A percentile compares a stretch with the other conserved stretches of the same genome.
Evolutionary conservation across 1,140 invertebrate species (phyloP).

Genomic region (Adelges cooleyi): DNA sequence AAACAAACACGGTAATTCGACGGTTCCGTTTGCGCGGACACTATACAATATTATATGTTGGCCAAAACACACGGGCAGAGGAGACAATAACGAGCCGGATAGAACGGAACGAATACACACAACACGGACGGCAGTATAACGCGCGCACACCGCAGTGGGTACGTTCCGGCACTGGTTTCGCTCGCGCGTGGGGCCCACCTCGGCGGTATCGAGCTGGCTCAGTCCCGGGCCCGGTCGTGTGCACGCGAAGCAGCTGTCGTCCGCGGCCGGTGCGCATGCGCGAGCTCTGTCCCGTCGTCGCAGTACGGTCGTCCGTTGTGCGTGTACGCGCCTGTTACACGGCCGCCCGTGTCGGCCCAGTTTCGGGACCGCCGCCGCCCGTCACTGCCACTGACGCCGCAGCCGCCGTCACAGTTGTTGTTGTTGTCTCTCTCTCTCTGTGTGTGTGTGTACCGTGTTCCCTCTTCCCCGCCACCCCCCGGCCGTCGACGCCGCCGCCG

Average conservation of each 20-base stretch:
- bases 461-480: too few relatives aligned
- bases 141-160: neutral
- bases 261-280: neutral
- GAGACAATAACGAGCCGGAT: neutral
- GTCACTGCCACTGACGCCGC: neutral
- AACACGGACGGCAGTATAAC: neutral
- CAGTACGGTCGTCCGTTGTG: neutral
- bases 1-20: too few relatives aligned
- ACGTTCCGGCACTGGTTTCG: constrained; percentile 22
- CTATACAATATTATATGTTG: neutral
- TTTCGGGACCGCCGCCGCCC: constrained; percentile 5
- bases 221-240: constrained; percentile 20
- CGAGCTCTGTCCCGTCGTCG: constrained; percentile 5
- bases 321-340: neutral
- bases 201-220: constrained; percentile 27
- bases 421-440: too few relatives aligned
- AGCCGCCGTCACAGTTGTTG: too few relatives aligned
- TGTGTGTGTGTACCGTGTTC: too few relatives aligned
- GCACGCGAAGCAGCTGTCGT: constrained; percentile 7
- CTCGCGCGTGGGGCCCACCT: constrained; percentile 2
- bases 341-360: constrained; percentile 19
- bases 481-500: neutral
- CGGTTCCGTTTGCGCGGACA: too few relatives aligned
- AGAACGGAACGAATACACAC: neutral
- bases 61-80: neutral